Percentiles rank a stretch among this genome's conserved stretches.
Conservation (phyloP, 2,888 invertebrate genomes). For the Dasypolia templi region DNA sequence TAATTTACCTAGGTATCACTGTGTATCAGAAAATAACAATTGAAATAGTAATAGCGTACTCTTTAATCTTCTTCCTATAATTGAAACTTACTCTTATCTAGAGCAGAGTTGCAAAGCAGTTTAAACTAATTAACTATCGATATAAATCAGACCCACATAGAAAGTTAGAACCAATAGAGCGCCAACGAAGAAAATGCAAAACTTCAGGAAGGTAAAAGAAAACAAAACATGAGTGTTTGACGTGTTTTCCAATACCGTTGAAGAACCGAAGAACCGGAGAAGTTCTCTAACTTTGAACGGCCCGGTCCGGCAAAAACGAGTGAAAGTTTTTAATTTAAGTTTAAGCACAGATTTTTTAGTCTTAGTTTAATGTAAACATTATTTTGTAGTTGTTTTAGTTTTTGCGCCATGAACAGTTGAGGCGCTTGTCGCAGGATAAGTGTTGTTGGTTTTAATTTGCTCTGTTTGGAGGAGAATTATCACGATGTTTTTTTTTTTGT, state of each 20-base stretch:
- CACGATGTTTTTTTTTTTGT: not conserved
- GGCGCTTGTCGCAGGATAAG: constrained; percentile 17
- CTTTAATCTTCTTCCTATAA: no score
- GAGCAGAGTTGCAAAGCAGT: not conserved
- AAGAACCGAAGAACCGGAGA: constrained; percentile 59
- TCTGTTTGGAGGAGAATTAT: not conserved
- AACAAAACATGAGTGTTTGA: constrained; percentile 74
- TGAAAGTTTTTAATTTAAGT: constrained; percentile 76
- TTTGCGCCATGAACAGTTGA: constrained; percentile 50
- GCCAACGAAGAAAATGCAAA: constrained; percentile 56
- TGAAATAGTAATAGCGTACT: no score
- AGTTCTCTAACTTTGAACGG: constrained; percentile 67
- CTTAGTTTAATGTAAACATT: constrained; percentile 63
- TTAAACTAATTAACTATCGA: constrained; percentile 42
- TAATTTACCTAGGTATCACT: no score
- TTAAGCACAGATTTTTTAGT: constrained; percentile 65
- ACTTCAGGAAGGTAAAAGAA: constrained; percentile 72
- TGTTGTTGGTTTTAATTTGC: constrained; percentile 37
- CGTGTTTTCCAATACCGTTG: constrained; percentile 79
- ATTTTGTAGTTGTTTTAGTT: constrained; percentile 43
- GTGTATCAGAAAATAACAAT: not conserved
- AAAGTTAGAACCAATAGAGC: constrained; percentile 29
- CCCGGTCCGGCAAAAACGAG: constrained; percentile 65
- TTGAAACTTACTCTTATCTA: not conserved
- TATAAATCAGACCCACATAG: constrained; percentile 17